A percentile compares a stretch with the other conserved stretches of the same genome.
These are phyloP conservation scores for Liodrosophila aerea DNA, from an alignment of 2,888 invertebrate genomes.

Conservation along the genomic window DNA sequence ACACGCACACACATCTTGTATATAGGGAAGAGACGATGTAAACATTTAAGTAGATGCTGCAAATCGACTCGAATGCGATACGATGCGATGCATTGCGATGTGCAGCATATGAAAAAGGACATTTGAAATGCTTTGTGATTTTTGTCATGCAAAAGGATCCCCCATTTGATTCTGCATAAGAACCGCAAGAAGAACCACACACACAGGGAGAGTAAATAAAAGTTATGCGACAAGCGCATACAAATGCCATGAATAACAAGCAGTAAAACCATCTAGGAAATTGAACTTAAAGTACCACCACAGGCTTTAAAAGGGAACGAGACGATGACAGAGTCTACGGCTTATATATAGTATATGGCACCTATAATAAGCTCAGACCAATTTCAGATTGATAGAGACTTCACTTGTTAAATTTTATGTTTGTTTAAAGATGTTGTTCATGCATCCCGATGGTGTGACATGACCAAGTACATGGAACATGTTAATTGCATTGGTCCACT, in stretches of 20 bases:
- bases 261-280: slow-evolving; percentile 29
- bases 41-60: slow-evolving; percentile 69
- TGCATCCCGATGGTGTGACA: background rate
- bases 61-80: slow-evolving; percentile 43
- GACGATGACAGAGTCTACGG: too few species aligned
- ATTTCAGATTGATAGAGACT: too few species aligned
- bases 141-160: slow-evolving; percentile 60
- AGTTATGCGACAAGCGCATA: slow-evolving; percentile 58
- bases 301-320: too few species aligned
- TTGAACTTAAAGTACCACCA: too few species aligned
- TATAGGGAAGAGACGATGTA: slow-evolving; percentile 37
- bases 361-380: too few species aligned
- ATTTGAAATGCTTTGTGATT: slow-evolving; percentile 75
- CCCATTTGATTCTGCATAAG: slow-evolving; percentile 51
- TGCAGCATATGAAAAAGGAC: slow-evolving; percentile 71
- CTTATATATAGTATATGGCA: too few species aligned
- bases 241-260: slow-evolving; percentile 66
- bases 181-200: slow-evolving; percentile 32
- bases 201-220: slow-evolving; percentile 50
- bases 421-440: background rate
- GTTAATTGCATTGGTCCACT: too few species aligned
- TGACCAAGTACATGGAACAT: background rate
- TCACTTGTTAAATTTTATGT: background rate
- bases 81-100: slow-evolving; percentile 48
- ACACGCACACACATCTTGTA: too few species aligned